Evolutionary conservation across 2,888 invertebrate genomes (phyloP), one percentile per base, ranked within the genome.

Genomic region (Rhingia campestris): DNA sequence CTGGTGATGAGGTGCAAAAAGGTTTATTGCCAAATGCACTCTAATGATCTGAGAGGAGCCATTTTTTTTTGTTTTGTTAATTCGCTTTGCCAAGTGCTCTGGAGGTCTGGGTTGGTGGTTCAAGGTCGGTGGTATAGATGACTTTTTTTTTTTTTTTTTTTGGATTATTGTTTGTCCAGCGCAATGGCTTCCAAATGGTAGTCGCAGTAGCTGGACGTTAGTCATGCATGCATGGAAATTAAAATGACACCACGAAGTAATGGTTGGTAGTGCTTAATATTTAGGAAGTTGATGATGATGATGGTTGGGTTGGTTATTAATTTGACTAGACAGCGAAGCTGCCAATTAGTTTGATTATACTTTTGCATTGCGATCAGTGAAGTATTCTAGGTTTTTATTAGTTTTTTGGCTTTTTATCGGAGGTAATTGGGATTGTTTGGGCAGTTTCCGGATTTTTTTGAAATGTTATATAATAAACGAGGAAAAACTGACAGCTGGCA

Each of bases 141-240:
- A 12, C n/a, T n/a, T 22, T 49, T 73, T 67, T 49, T 56, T 64
- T 22, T 53, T 43, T 67, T 47, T 69, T 49, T 37, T 63, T 63
- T 54, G 41, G 37, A 69, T 39, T 56, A 63, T 69, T 14, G 22
- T 30, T 33, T 63, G 12, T 69, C 58, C 12, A 45, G 45, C 59
- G 58, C 54, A 51, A 14, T 58, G 45, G 58, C 58, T 79, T 63
- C 53, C 53, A 56, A 70, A 70, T 84, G 64, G 43, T 22, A 51
- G 41, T 35, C 30, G n/a, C 53, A 47, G 69, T 75, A 80, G 74
- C 74, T 74, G 80, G 61, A 64, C 70, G 80, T 59, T 70, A 80
- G 84, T 84, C 84, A 84, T 84, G 84, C 74, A 75, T 84, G 84
- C 84, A 66, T 79, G 82, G 47, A 70, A 84, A 37, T 74, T 47